These are phyloP conservation scores for Acestrorhynchus altus DNA, from an alignment of 2,797 vertebrate genomes.

Conservation along the genomic window DNA sequence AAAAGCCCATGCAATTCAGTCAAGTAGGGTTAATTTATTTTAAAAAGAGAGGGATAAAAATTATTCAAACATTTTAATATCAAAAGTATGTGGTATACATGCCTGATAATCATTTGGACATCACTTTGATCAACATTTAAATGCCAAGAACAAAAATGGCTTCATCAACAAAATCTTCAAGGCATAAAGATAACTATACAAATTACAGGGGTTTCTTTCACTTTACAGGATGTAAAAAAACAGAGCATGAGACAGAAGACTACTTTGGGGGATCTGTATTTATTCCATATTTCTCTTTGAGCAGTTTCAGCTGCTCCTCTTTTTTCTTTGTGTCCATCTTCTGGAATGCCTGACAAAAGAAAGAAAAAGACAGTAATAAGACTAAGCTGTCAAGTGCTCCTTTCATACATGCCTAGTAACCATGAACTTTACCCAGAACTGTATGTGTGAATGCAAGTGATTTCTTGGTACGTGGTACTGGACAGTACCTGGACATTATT, in stretches of 20 bases:
- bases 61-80: neutral
- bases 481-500: no score
- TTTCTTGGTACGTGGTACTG: no score
- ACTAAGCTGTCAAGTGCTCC: no score
- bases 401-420: no score
- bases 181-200: conserved; percentile 23
- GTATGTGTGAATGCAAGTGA: no score
- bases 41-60: neutral
- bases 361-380: neutral
- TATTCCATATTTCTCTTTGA: conserved; percentile 99
- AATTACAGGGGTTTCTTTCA: neutral
- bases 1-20: no score
- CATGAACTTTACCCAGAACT: no score
- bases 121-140: neutral
- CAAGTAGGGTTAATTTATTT: no score
- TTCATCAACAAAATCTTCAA: neutral
- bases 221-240: neutral
- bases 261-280: conserved; percentile 98
- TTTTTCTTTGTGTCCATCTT: conserved; percentile 99
- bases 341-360: conserved; percentile 91
- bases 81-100: neutral
- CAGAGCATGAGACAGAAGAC: neutral
- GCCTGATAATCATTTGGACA: neutral
- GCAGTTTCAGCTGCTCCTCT: conserved; percentile 96
- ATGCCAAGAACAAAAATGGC: neutral